Percentiles rank a stretch among this genome's conserved stretches.
These are phyloP conservation scores for Melipona bicolor DNA, from an alignment of 2,888 invertebrate genomes.

Conservation along the genomic window DNA sequence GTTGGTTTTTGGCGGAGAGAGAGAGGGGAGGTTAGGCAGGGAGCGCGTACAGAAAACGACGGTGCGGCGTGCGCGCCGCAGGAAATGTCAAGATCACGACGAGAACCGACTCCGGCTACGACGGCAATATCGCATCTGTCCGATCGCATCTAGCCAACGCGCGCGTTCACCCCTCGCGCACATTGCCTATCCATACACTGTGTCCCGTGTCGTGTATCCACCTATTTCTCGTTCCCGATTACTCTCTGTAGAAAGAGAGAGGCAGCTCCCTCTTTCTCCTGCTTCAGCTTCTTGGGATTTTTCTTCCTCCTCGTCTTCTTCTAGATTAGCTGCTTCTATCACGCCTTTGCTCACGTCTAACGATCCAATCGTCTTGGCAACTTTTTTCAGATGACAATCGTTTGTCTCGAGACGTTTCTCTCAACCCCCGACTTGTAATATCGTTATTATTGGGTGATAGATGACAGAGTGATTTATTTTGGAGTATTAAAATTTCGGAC, in stretches of 20 bases:
- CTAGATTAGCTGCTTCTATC: background rate
- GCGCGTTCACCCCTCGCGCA: slow-evolving; percentile 73
- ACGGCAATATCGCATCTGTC: slow-evolving; percentile 82
- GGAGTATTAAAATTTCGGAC: no score
- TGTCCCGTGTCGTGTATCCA: background rate
- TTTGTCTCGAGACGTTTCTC: background rate
- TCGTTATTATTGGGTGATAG: no score
- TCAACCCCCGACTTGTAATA: no score
- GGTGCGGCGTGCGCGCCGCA: slow-evolving; percentile 49
- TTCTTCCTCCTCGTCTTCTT: no score
- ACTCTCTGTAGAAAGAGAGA: background rate
- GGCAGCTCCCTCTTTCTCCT: background rate
- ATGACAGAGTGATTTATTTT: no score
- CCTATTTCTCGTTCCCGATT: slow-evolving; percentile 19
- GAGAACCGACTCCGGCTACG: slow-evolving; percentile 63
- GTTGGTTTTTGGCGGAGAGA: background rate
- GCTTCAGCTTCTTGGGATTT: background rate
- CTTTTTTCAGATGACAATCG: background rate
- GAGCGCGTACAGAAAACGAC: background rate
- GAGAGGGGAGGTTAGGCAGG: background rate
- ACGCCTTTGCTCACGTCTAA: background rate
- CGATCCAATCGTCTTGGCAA: background rate
- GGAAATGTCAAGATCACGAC: slow-evolving; percentile 77
- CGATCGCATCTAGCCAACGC: slow-evolving; percentile 77
- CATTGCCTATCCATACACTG: slow-evolving; percentile 19